Evolutionary conservation across 1,140 invertebrate genomes (phyloP).

Genomic region (Zeugodacus cucurbitae): DNA sequence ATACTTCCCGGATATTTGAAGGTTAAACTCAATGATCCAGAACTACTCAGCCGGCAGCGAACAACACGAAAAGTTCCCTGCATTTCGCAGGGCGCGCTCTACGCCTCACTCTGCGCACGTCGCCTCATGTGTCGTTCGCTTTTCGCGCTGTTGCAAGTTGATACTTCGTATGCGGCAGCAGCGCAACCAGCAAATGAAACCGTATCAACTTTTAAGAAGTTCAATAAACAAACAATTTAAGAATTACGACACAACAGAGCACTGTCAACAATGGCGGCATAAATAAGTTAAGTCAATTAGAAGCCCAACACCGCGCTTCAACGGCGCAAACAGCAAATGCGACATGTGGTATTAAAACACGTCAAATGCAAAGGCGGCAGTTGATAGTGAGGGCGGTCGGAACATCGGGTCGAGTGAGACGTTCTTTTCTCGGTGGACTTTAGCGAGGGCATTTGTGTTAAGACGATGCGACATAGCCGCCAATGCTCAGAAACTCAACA

Average conservation of each 20-base stretch:
- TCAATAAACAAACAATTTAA: constrained; percentile 44
- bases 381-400: neutral
- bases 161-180: neutral
- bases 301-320: neutral
- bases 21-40: constrained; percentile 39
- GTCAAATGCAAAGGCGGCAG: neutral
- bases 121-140: neutral
- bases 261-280: neutral
- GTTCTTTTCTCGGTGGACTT: neutral
- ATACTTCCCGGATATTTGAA: constrained; percentile 40
- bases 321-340: constrained; percentile 4
- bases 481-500: neutral
- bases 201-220: constrained; percentile 43
- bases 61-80: neutral
- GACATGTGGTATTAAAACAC: constrained; percentile 14
- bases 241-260: constrained; percentile 8
- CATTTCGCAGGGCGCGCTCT: neutral
- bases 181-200: neutral
- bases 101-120: neutral
- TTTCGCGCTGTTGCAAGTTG: neutral
- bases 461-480: neutral
- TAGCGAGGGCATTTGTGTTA: neutral
- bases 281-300: constrained; percentile 37
- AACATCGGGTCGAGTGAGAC: neutral
- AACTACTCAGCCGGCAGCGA: neutral